Conservation (phyloP, 2,113 vertebrate genomes). For the Syngnathus floridae region DNA sequence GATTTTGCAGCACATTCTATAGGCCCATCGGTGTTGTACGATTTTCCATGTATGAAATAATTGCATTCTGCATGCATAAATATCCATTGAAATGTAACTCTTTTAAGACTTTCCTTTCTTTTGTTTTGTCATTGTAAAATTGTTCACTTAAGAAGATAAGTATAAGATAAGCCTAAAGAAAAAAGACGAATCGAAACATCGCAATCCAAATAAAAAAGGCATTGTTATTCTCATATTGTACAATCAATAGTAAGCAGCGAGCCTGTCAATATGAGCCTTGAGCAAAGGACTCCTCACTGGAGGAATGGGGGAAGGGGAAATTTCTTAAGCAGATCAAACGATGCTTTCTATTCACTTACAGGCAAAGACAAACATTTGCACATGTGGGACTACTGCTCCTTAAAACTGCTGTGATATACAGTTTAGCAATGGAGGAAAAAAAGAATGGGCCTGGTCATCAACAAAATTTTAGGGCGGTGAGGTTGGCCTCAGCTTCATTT, state of each 20-base stretch:
- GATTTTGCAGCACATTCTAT: slow-evolving; percentile 3
- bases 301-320: slow-evolving; percentile 27
- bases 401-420: slow-evolving; percentile 32
- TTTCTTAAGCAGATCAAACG: slow-evolving; percentile 36
- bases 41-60: slow-evolving; percentile 5
- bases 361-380: slow-evolving; percentile 40
- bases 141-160: neutral
- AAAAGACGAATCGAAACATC: slow-evolving; percentile 27
- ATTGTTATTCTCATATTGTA: slow-evolving; percentile 52
- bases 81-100: slow-evolving; percentile 2
- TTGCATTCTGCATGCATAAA: slow-evolving; percentile 15
- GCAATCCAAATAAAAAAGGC: slow-evolving; percentile 29
- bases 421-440: slow-evolving; percentile 15
- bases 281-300: slow-evolving; percentile 29
- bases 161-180: neutral
- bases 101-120: neutral
- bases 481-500: neutral
- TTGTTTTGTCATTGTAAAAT: neutral
- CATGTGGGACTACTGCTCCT: slow-evolving; percentile 19
- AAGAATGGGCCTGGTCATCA: slow-evolving; percentile 25
- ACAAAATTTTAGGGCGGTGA: slow-evolving; percentile 12
- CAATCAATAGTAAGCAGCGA: slow-evolving; percentile 58
- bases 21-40: neutral
- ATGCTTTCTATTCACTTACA: slow-evolving; percentile 46
- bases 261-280: slow-evolving; percentile 52